A percentile compares a stretch with the other conserved stretches of the same genome.
phyloP scores from a whole-genome alignment of 2,797 vertebrate species.

The Rhabdomys pumilio region DNA sequence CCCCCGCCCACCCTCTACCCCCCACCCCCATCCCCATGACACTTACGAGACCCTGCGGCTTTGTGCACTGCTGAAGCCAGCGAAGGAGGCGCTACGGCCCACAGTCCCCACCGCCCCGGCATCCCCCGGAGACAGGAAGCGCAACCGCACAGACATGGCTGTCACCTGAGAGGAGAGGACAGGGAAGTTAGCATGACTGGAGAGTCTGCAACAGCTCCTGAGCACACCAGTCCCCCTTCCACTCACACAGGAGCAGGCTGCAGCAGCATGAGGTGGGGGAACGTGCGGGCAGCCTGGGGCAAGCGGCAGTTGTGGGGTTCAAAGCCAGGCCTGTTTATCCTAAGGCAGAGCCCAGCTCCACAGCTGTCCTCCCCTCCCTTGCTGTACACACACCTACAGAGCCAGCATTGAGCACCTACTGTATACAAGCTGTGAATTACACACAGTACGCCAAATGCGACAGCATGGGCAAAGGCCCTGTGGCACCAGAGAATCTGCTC shows the following conservation, averaged over 20 bases:
- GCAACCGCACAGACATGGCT: constrained; percentile 96
- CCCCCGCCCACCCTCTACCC: too few species aligned
- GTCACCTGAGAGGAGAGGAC: constrained; percentile 78
- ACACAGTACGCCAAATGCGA: not conserved
- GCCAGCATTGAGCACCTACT: not conserved
- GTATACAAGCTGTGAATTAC: not conserved
- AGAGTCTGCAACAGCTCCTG: not conserved
- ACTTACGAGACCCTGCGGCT: constrained; percentile 92
- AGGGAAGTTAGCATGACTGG: constrained; percentile 2
- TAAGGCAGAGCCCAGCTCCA: not conserved
- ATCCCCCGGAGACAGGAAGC: constrained; percentile 93
- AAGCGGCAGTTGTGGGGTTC: rapidly evolving
- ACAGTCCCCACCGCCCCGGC: constrained; percentile 87
- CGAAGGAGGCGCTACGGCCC: constrained; percentile 96
- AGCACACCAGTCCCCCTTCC: not conserved
- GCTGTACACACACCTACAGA: too few species aligned
- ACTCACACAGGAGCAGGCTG: not conserved
- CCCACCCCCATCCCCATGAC: not conserved
- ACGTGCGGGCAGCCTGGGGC: rapidly evolving
- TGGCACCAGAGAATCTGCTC: not conserved
- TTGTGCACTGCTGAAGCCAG: constrained; percentile 93
- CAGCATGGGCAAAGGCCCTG: not conserved
- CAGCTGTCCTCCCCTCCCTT: not conserved
- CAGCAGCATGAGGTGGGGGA: not conserved
- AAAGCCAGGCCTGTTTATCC: not conserved